phyloP scores from a whole-genome alignment of 2,797 vertebrate species.

The Chrysocyon brachyurus region DNA sequence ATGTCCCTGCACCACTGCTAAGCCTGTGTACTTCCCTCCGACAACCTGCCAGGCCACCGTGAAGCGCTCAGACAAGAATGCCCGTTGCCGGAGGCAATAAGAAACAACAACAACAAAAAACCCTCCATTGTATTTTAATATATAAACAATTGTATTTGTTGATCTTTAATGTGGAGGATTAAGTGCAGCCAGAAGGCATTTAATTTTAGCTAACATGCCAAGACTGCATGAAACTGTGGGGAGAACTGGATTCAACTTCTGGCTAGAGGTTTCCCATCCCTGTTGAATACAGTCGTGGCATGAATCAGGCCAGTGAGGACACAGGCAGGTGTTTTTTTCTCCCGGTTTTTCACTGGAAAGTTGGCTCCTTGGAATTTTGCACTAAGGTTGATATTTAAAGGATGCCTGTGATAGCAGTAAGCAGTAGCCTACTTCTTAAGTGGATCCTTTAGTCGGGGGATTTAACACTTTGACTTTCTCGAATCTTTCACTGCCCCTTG shows the following conservation, averaged over 20 bases:
- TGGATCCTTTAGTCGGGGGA: not conserved
- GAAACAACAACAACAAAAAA: not conserved
- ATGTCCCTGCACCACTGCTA: not conserved
- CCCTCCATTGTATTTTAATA: not conserved
- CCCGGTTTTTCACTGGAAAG: not conserved
- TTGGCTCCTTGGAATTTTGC: not conserved
- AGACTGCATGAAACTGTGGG: not conserved
- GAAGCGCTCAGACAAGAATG: not conserved
- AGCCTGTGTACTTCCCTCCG: not conserved
- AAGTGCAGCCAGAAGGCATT: constrained; percentile 37
- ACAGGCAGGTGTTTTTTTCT: not conserved
- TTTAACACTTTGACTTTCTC: not conserved
- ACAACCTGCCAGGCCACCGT: accelerated
- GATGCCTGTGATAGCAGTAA: not conserved
- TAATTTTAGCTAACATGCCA: not conserved
- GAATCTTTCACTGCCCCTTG: not conserved
- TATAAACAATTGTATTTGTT: not conserved
- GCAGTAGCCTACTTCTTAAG: not conserved
- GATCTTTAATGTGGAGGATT: constrained; percentile 56
- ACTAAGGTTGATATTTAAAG: not conserved
- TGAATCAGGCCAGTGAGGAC: not conserved
- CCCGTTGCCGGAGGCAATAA: not conserved
- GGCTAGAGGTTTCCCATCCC: not conserved
- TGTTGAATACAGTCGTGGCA: not conserved
- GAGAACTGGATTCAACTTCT: not conserved